These are phyloP conservation scores for Hypolimnas misippus DNA, from an alignment of 2,888 invertebrate species.

Conservation along the genomic window DNA sequence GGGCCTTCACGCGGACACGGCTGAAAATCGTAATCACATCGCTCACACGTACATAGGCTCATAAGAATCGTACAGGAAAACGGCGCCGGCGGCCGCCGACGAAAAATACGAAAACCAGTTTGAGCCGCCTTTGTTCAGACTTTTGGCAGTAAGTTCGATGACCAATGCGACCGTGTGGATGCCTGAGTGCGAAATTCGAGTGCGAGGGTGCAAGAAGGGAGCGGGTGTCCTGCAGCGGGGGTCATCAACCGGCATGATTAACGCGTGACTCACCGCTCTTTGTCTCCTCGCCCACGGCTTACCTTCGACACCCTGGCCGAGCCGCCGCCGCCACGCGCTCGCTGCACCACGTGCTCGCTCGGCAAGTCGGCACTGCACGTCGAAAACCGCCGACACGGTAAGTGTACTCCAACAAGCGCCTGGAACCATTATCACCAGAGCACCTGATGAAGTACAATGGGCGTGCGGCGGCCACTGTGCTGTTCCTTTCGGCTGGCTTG, in stretches of 20 bases:
- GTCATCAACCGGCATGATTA: conserved; percentile 69
- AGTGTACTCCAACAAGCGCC: conserved; percentile 99
- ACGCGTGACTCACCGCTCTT: conserved; percentile 75
- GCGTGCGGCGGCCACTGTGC: conserved; percentile 90
- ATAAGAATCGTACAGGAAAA: conserved; percentile 64
- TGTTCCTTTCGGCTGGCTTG: conserved; percentile 43
- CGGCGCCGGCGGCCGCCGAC: conserved; percentile 60
- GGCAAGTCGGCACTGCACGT: conserved; percentile 49
- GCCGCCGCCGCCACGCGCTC: conserved; percentile 52
- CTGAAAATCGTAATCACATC: conserved; percentile 42
- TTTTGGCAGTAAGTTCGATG: conserved; percentile 77
- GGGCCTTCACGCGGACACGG: conserved; percentile 36
- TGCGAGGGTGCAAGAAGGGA: conserved; percentile 67
- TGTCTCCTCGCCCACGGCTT: conserved; percentile 62
- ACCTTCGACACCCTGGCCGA: conserved; percentile 48
- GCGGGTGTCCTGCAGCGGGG: conserved; percentile 62
- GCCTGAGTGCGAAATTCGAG: conserved; percentile 66
- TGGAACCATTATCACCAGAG: conserved; percentile 96
- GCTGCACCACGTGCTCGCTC: conserved; percentile 42
- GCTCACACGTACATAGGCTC: conserved; percentile 48
- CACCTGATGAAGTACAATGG: conserved; percentile 99
- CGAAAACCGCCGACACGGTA: conserved; percentile 90
- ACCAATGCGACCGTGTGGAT: conserved; percentile 68
- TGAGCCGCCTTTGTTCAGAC: conserved; percentile 74
- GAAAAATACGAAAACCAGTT: conserved; percentile 80